Evolutionary conservation across 2,113 vertebrate genomes (phyloP).

Genomic region (Epinephelus lanceolatus): DNA sequence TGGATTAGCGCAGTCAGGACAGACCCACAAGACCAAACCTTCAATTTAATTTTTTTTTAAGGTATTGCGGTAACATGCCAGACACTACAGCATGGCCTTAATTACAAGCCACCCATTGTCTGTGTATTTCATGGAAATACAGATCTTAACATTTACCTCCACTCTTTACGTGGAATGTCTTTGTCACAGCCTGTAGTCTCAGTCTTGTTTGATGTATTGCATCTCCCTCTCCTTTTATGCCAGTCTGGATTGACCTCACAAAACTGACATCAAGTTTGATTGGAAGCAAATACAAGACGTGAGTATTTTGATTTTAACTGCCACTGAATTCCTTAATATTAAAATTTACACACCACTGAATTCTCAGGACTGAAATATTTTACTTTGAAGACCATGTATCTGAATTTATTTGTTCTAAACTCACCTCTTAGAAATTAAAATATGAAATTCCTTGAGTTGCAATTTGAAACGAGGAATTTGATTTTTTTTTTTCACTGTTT

Average conservation of each 20-base stretch:
- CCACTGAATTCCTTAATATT: no score
- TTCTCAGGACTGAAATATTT: no score
- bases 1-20: constrained; percentile 16
- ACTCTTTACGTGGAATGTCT: constrained; percentile 23
- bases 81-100: constrained; percentile 39
- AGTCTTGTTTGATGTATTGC: constrained; percentile 10
- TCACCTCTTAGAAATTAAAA: no score
- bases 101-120: constrained; percentile 47
- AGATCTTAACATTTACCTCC: constrained; percentile 32
- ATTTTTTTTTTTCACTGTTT: no score
- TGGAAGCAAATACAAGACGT: no score
- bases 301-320: no score
- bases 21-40: constrained; percentile 36
- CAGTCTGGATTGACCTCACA: neutral
- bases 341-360: no score
- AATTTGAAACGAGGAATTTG: no score
- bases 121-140: constrained; percentile 36
- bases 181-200: constrained; percentile 7
- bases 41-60: constrained; percentile 46
- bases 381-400: no score
- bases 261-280: neutral
- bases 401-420: no score
- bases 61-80: constrained; percentile 37
- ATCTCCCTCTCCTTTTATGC: neutral
- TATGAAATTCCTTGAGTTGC: no score